Base-by-base conservation (phyloP, 1,140 invertebrate genomes). In the Hycleus phaleratus region DNA sequence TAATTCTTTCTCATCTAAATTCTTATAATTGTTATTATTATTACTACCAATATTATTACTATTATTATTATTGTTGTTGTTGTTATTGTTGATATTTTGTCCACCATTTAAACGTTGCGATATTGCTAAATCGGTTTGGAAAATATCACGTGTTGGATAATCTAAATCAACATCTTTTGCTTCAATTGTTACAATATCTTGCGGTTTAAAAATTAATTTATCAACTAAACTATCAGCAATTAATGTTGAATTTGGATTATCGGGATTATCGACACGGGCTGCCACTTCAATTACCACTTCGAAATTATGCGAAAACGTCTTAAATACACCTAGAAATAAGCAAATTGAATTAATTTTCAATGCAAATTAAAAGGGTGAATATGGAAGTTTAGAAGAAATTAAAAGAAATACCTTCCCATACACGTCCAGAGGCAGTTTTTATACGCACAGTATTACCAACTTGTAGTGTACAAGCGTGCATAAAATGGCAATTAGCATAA, bases 91-190 rank as follows among this genome's bases (percentile, higher is more conserved):
- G 4, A 32, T 5, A 38, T 43, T 11, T 43, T 49, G 18, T 1
- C 18, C 66, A 79, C 83, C 82, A 69, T 85, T 85, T 68, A 80
- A 79, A 67, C 82, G 81, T 50, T 76, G 71, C 32, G 82, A 82
- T 55, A 85, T 81, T 44, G 70, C 70, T 60, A 83, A 85, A 72
- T 95, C 92, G 38, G 90, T 95, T 75, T 88, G 85, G 73, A 91
- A 91, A 46, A 86, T 85, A 70, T 88, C 89, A 74, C 84, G 86
- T 26, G 86, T 89, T 52, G 91, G 90, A 78, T 86, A 93, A 64
- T 93, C 90, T 56, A 93, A 76, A 77, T 95, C 92, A 42, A 91
- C 85, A 77, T 93, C 86, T 70, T 82, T 81, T 26, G 86, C 85
- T 61, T 80, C 81, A 61, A 95, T 85, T 63, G 79, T 85, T 45